These are phyloP conservation scores for Acanthosepion pharaonis DNA, from an alignment of 2,888 invertebrate species.

Conservation along the genomic window DNA sequence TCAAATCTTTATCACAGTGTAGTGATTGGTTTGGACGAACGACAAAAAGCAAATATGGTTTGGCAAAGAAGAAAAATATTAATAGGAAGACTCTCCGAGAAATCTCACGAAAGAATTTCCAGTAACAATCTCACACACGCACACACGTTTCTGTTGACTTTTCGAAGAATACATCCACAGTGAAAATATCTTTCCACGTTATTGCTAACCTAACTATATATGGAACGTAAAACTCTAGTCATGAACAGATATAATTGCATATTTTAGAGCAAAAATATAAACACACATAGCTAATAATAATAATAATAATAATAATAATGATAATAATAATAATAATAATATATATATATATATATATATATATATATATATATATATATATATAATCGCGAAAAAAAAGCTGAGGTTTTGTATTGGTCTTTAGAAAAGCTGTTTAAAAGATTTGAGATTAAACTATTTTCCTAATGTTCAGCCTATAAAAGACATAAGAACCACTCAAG, in stretches of 20 bases:
- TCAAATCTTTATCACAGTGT: not conserved
- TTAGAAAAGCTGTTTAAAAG: not conserved
- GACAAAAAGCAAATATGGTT: not conserved
- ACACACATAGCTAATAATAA: not conserved
- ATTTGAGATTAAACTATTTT: too few species aligned
- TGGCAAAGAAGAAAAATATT: not conserved
- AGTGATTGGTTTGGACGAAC: not conserved
- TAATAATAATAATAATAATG: too few species aligned
- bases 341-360: not conserved
- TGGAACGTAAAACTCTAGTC: not conserved
- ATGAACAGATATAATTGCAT: not conserved
- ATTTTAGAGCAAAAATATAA: not conserved
- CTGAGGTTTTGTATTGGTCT: not conserved
- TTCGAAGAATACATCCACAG: too few species aligned
- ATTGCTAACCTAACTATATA: not conserved
- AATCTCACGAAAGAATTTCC: too few species aligned
- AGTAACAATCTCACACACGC: too few species aligned
- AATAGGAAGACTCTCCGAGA: too few species aligned
- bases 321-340: too few species aligned
- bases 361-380: not conserved
- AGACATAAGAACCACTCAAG: too few species aligned
- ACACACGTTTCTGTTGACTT: too few species aligned
- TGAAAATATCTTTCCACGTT: not conserved
- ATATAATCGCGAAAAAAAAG: fast-evolving
- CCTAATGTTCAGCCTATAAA: too few species aligned